A percentile compares a stretch with the other conserved stretches of the same genome.
Conservation (phyloP, 2,113 vertebrate genomes). For the Chelonoidis abingdonii region DNA sequence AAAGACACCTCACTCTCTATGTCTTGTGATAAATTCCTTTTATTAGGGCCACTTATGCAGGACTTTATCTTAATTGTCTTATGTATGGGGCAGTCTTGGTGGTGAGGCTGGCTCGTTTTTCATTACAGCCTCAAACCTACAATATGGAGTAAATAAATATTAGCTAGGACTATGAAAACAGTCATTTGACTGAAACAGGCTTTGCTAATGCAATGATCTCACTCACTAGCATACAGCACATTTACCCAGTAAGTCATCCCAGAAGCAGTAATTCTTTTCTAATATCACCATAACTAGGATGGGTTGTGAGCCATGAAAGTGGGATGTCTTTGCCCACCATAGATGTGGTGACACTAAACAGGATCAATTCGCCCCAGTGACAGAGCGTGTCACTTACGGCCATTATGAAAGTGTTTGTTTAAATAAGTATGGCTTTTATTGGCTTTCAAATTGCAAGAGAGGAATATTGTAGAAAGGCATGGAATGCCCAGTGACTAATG, state of each 20-base stretch:
- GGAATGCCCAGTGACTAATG: not conserved
- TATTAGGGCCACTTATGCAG: conserved; percentile 83
- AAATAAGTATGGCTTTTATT: not conserved
- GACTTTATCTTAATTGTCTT: conserved; percentile 86
- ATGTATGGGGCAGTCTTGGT: conserved; percentile 76
- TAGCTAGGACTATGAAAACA: conserved; percentile 39
- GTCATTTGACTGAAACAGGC: conserved; percentile 46
- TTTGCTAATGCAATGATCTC: conserved; percentile 24
- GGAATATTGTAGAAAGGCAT: fast-evolving
- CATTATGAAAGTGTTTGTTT: not conserved
- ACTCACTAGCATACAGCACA: not conserved
- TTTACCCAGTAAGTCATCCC: not conserved
- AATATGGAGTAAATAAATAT: conserved; percentile 77
- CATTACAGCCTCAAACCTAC: conserved; percentile 70
- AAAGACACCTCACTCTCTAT: conserved; percentile 81
- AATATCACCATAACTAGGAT: not conserved
- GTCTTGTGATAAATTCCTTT: conserved; percentile 87
- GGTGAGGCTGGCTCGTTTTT: conserved; percentile 76
- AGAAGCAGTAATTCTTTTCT: not conserved
- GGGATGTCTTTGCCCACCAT: not conserved
- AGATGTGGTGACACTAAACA: not conserved
- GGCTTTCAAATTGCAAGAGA: not conserved
- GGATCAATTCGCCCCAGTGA: not conserved
- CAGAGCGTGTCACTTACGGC: fast-evolving
- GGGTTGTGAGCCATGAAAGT: fast-evolving